Evolutionary conservation across 2,113 vertebrate species (phyloP), one percentile per base, ranked within the genome.

Genomic region (Coregonus clupeaformis): DNA sequence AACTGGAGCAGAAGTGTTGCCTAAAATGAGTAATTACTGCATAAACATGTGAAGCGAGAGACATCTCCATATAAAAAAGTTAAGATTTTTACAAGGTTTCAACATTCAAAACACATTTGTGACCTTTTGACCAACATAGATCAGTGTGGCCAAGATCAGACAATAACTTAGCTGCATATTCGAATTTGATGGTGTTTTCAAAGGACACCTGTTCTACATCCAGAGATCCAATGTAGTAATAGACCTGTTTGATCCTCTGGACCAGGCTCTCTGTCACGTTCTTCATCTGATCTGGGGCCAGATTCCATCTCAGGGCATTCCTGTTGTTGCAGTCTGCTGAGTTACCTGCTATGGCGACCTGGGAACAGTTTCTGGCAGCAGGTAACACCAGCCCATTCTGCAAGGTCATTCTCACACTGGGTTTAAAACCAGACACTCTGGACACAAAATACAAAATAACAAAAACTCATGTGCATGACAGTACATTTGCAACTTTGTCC

Each of bases 161-260:
- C 30, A 62, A 30, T 5, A 5, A 88, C 86, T 88, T 89, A 98
- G 96, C 94, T 78, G 94, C 88, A 59, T 97, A 99, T 60, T 96
- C 94, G 80, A 96, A 81, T 74, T 96, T 96, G 36, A 94, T 86
- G 5, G 95, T 97, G 86, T 97, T 99, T 78, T 96, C 94, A 0
- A 93, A 91, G 0, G 94, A 95, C 49, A 97, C 91, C 18, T 91
- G 88, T n/a, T 93, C 92, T 11, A 90, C n/a, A 68, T 91, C 85
- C 72, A 98, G 87, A 42, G 87, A 84, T 30, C 94, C 97, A 0
- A 98, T 84, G 0, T 77, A 68, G 79, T 98, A 95, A 0, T 97
- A 97, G 4, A 94, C 93, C 55, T 89, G 85, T 59, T 95, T 94
- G 24, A 95, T 93, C 82, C 93, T 93, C 68, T 72, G 82, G 18